Evolutionary conservation across 2,113 vertebrate genomes (phyloP).

Genomic region (Charina bottae): DNA sequence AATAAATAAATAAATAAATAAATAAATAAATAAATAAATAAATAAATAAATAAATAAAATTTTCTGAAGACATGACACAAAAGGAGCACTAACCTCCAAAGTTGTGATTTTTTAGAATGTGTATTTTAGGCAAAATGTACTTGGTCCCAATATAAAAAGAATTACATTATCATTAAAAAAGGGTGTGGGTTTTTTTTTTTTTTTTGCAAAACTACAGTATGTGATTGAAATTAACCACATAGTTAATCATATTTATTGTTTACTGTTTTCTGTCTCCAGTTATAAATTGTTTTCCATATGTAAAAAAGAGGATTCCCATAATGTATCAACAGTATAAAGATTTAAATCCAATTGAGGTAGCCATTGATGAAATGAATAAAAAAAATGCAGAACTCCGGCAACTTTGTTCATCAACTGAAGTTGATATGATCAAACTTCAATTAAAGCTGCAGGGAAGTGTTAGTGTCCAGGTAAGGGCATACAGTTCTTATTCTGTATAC

Average conservation of each 20-base stretch:
- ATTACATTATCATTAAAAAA: neutral
- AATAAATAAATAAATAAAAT: no score
- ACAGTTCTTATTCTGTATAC: neutral
- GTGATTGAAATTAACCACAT: neutral
- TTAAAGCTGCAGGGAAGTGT: constrained; percentile 97
- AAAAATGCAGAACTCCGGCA: constrained; percentile 92
- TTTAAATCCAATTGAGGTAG: constrained; percentile 97
- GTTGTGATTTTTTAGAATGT: neutral
- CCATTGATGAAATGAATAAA: constrained; percentile 98
- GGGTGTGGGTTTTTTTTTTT: no score
- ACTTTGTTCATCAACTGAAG: constrained; percentile 90
- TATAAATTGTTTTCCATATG: constrained; percentile 95
- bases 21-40: no score
- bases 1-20: no score
- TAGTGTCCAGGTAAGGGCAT: constrained; percentile 89
- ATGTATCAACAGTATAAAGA: constrained; percentile 99
- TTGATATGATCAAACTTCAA: constrained; percentile 98
- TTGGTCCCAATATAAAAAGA: neutral
- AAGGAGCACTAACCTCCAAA: neutral
- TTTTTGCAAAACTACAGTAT: neutral
- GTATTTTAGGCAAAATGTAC: neutral
- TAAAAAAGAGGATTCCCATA: constrained; percentile 95
- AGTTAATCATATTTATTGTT: neutral
- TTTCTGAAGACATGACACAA: neutral
- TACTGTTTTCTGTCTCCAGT: constrained; percentile 69